Conservation (phyloP, 2,888 invertebrate genomes). For the Ectropis crepuscularia region DNA sequence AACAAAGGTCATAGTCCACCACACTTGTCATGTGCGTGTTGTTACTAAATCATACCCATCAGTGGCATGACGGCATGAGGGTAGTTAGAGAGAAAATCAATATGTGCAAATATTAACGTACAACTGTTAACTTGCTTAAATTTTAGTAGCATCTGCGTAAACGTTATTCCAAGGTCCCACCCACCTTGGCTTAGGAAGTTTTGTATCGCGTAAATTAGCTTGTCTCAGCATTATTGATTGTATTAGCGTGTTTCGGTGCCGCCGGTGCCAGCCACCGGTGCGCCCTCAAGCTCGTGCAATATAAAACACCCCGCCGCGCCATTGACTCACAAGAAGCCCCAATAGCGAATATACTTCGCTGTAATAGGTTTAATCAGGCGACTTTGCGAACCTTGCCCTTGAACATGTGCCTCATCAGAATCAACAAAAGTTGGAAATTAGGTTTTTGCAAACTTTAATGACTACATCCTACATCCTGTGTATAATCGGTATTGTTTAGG, state of each 20-base stretch:
- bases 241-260: slow-evolving; percentile 69
- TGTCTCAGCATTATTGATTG: slow-evolving; percentile 73
- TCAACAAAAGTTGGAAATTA: slow-evolving; percentile 47
- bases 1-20: too few species aligned
- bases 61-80: too few species aligned
- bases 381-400: slow-evolving; percentile 73
- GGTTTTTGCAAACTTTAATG: slow-evolving; percentile 40
- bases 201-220: slow-evolving; percentile 53
- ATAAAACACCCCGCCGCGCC: slow-evolving; percentile 72
- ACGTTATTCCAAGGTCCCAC: too few species aligned
- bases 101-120: too few species aligned
- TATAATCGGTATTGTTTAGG: slow-evolving; percentile 3
- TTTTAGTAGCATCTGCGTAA: too few species aligned
- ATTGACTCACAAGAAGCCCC: slow-evolving; percentile 71
- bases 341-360: slow-evolving; percentile 69
- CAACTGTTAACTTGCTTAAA: too few species aligned
- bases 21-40: too few species aligned
- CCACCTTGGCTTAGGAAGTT: slow-evolving; percentile 25
- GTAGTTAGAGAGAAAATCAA: too few species aligned
- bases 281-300: slow-evolving; percentile 67
- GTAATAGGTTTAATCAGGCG: slow-evolving; percentile 80
- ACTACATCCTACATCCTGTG: slow-evolving; percentile 9
- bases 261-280: slow-evolving; percentile 67
- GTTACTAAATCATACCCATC: too few species aligned
- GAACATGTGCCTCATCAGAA: slow-evolving; percentile 58